Conservation (phyloP, 2,113 vertebrate genomes). For the Dicerorhinus sumatrensis region DNA sequence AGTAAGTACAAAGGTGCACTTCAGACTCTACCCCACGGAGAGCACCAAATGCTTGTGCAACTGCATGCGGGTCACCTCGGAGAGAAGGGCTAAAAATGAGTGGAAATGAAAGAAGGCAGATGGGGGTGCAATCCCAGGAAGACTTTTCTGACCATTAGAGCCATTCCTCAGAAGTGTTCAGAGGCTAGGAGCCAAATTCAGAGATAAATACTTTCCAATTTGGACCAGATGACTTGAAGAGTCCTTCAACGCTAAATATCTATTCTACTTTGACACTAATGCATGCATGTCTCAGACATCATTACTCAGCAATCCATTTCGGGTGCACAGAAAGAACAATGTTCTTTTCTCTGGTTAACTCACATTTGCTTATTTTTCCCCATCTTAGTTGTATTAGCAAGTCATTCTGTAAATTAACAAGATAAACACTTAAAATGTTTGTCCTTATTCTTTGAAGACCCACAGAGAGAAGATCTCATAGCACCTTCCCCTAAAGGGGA, state of each 20-base stretch:
- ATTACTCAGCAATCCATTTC: not conserved
- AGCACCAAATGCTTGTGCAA: fast-evolving
- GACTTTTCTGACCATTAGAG: not conserved
- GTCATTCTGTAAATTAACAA: not conserved
- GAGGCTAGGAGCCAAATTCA: not conserved
- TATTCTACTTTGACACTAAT: not conserved
- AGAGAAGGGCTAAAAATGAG: not conserved
- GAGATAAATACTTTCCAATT: not conserved
- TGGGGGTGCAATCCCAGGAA: too few species aligned
- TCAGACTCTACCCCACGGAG: not conserved
- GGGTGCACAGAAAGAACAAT: too few species aligned
- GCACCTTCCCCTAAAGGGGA: too few species aligned
- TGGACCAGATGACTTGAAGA: not conserved
- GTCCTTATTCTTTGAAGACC: not conserved
- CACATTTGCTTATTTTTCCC: not conserved
- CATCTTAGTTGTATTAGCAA: not conserved
- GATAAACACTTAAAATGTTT: not conserved
- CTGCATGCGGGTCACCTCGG: not conserved
- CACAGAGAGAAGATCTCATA: not conserved
- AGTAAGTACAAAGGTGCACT: not conserved
- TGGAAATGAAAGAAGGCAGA: not conserved
- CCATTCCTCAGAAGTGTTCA: not conserved
- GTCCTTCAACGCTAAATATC: not conserved
- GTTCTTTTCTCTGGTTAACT: not conserved
- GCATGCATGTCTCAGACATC: not conserved